Conservation (phyloP, 1,140 invertebrate genomes). For the Artemia franciscana region DNA sequence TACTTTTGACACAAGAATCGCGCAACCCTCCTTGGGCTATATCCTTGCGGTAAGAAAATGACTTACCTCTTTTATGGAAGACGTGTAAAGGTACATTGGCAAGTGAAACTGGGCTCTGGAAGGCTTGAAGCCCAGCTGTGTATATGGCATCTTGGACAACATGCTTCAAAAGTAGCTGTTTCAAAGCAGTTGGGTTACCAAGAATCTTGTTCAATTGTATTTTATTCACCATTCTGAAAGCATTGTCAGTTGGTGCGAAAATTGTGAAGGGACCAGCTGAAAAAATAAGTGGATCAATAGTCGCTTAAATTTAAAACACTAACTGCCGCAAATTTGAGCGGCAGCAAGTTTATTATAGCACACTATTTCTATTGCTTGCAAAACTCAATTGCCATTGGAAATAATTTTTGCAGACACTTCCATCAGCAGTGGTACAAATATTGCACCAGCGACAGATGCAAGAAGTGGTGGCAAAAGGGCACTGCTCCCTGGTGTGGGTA, state of each 20-base stretch:
- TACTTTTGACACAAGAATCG: too few species aligned
- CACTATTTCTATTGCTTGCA: too few species aligned
- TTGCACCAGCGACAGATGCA: too few species aligned
- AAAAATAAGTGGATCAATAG: background rate
- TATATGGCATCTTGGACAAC: slow-evolving; percentile 10
- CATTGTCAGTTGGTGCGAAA: slow-evolving; percentile 18
- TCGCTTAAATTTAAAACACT: background rate
- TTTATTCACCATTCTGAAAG: slow-evolving; percentile 6
- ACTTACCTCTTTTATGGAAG: slow-evolving; percentile 9
- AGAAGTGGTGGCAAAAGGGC: too few species aligned
- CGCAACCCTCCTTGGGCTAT: too few species aligned
- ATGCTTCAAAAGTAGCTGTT: slow-evolving; percentile 6
- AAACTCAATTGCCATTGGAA: too few species aligned
- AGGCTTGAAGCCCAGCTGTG: slow-evolving; percentile 8
- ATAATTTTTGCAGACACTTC: too few species aligned
- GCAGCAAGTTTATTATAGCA: too few species aligned
- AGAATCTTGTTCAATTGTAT: slow-evolving; percentile 5
- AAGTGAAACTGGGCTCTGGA: slow-evolving; percentile 7
- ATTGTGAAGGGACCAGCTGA: slow-evolving; percentile 15
- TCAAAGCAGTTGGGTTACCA: slow-evolving; percentile 5
- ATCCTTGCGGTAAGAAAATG: background rate
- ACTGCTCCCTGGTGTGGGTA: too few species aligned
- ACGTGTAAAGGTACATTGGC: slow-evolving; percentile 7
- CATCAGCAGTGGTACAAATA: too few species aligned
- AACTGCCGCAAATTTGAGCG: too few species aligned